phyloP scores from a whole-genome alignment of 2,797 vertebrate genomes.

The Erethizon dorsatum region DNA sequence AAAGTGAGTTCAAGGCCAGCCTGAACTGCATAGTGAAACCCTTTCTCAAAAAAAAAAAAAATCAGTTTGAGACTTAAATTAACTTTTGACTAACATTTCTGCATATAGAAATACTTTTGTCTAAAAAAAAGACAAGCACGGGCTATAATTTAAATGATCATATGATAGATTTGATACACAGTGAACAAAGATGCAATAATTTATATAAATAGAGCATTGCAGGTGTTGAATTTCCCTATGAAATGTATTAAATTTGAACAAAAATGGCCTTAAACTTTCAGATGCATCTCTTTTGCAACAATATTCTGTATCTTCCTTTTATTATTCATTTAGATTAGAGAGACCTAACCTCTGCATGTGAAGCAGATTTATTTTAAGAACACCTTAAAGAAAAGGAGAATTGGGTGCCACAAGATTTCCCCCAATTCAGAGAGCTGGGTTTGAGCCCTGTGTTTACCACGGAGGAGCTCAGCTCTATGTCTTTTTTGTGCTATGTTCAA shows the following conservation, averaged over 20 bases:
- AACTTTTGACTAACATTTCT: conserved; percentile 74
- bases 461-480: background rate
- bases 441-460: background rate
- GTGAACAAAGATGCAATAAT: conserved; percentile 53
- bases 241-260: conserved; percentile 51
- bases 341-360: background rate
- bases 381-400: background rate
- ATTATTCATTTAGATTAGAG: background rate
- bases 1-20: too few relatives aligned
- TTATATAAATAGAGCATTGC: conserved; percentile 56
- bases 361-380: background rate
- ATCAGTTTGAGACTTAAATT: conserved; percentile 61
- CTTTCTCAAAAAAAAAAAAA: too few relatives aligned
- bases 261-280: background rate
- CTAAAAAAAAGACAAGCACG: conserved; percentile 52
- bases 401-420: background rate
- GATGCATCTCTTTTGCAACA: conserved; percentile 37
- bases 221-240: conserved; percentile 60
- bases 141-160: conserved; percentile 73
- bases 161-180: conserved; percentile 62
- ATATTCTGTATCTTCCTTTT: conserved; percentile 27
- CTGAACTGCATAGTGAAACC: too few relatives aligned
- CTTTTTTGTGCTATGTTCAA: background rate
- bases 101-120: conserved; percentile 24
- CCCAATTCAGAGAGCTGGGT: background rate